Percentiles rank a stretch among this genome's conserved stretches.
phyloP scores from a whole-genome alignment of 2,113 vertebrate species.

The Pelecanoides urinatrix region DNA sequence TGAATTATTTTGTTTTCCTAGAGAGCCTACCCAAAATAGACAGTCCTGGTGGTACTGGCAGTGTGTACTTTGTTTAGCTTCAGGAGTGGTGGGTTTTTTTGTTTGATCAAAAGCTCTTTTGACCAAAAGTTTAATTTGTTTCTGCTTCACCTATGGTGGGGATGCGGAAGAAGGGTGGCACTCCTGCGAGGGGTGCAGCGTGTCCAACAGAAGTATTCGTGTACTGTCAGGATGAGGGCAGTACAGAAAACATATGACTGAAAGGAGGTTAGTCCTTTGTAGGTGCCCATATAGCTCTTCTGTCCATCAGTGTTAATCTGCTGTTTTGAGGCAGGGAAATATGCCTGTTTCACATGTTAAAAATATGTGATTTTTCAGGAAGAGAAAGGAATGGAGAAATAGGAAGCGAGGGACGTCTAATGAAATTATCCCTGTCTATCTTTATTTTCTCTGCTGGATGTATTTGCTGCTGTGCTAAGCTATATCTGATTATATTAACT shows the following conservation, averaged over 20 bases:
- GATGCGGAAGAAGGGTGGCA: not conserved
- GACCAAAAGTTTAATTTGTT: not conserved
- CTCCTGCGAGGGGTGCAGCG: fast-evolving
- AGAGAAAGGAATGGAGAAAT: not conserved
- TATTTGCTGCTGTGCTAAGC: not conserved
- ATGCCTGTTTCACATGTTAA: not conserved
- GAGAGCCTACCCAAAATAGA: not conserved
- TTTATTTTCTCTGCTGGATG: slow-evolving; percentile 1
- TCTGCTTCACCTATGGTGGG: not conserved
- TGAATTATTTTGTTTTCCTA: not conserved
- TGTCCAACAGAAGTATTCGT: fast-evolving
- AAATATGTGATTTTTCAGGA: not conserved
- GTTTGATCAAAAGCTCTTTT: not conserved
- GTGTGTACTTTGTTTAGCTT: not conserved
- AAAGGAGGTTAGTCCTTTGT: not conserved
- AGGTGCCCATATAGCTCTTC: not conserved
- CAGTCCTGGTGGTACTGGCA: not conserved
- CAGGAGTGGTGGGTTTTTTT: not conserved
- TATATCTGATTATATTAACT: slow-evolving; percentile 12
- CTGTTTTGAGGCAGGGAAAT: not conserved
- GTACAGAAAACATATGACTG: fast-evolving
- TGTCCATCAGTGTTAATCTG: not conserved
- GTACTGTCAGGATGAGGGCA: not conserved
- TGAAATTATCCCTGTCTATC: not conserved
- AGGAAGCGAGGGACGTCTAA: not conserved